Evolutionary conservation across 2,888 invertebrate species (phyloP).

Genomic region (Drosophila nr. perissopoda): DNA sequence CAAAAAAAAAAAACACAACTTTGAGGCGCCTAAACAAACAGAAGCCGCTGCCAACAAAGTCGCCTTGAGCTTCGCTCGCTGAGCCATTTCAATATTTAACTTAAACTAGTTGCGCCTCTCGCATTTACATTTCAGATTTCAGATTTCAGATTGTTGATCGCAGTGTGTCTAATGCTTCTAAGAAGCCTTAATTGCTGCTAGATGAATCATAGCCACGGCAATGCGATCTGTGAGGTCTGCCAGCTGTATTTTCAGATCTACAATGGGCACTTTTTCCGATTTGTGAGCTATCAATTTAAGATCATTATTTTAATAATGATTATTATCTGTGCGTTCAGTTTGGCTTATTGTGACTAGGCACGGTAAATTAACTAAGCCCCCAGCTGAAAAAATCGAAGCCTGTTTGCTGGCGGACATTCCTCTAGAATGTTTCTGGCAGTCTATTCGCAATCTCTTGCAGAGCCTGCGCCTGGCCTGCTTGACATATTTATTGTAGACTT

Average conservation of each 20-base stretch:
- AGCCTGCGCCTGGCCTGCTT: background rate
- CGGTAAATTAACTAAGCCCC: background rate
- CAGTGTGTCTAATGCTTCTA: slow-evolving; percentile 17
- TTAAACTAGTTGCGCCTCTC: slow-evolving; percentile 21
- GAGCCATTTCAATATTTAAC: slow-evolving; percentile 53
- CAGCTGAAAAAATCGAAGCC: background rate
- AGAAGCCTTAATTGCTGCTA: slow-evolving; percentile 31
- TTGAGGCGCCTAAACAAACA: slow-evolving; percentile 64
- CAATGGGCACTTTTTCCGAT: background rate
- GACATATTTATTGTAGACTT: background rate
- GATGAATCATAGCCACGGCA: slow-evolving; percentile 13
- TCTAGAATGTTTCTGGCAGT: background rate
- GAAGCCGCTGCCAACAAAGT: slow-evolving; percentile 60
- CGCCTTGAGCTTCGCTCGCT: slow-evolving; percentile 57
- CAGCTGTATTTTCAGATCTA: background rate
- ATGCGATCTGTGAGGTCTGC: slow-evolving; percentile 18
- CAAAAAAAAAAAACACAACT: slow-evolving; percentile 30
- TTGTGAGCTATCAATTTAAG: background rate
- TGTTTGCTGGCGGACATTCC: background rate
- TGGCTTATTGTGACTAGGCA: background rate
- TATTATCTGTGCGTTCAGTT: background rate
- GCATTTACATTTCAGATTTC: slow-evolving; percentile 29
- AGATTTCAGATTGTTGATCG: slow-evolving; percentile 15
- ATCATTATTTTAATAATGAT: background rate
- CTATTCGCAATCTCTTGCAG: background rate